phyloP scores from a whole-genome alignment of 2,888 invertebrate genomes.

The Metacarcinus magister region DNA sequence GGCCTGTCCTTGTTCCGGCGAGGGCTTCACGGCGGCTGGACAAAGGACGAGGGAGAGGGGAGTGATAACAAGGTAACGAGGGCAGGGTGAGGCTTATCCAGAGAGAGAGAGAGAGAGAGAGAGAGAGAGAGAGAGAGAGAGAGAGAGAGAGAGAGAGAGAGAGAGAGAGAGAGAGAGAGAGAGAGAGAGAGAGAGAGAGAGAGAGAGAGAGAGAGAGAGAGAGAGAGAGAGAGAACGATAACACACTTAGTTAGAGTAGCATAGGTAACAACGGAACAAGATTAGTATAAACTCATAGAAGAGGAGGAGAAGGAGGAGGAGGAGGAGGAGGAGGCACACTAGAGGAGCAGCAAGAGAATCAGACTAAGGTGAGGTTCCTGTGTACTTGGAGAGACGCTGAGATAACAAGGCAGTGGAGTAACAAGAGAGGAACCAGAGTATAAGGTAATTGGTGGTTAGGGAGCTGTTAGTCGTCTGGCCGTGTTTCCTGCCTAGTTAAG shows the following conservation, averaged over 20 bases:
- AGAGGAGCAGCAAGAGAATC: not conserved
- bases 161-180: constrained; percentile 6
- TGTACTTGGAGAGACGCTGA: not conserved
- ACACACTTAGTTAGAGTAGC: not conserved
- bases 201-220: not conserved
- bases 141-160: constrained; percentile 27
- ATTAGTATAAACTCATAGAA: not conserved
- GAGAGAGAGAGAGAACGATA: not conserved
- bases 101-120: not conserved
- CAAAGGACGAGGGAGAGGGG: not conserved
- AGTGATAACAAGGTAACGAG: not conserved
- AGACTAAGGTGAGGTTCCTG: not conserved
- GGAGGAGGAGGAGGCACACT: not conserved
- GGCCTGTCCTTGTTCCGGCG: not conserved
- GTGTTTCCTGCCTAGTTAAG: not conserved
- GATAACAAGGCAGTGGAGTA: not conserved
- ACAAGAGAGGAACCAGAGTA: not conserved
- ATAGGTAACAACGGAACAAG: not conserved
- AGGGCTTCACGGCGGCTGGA: constrained; percentile 51
- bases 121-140: constrained; percentile 38
- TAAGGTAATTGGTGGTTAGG: not conserved
- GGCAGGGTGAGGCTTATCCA: not conserved
- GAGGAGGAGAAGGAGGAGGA: constrained; percentile 1
- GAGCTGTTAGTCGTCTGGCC: not conserved
- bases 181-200: not conserved